Percentiles rank a stretch among this genome's conserved stretches.
These are phyloP conservation scores for Mactra quadrangularis DNA, from an alignment of 1,140 invertebrate genomes.

Conservation along the genomic window DNA sequence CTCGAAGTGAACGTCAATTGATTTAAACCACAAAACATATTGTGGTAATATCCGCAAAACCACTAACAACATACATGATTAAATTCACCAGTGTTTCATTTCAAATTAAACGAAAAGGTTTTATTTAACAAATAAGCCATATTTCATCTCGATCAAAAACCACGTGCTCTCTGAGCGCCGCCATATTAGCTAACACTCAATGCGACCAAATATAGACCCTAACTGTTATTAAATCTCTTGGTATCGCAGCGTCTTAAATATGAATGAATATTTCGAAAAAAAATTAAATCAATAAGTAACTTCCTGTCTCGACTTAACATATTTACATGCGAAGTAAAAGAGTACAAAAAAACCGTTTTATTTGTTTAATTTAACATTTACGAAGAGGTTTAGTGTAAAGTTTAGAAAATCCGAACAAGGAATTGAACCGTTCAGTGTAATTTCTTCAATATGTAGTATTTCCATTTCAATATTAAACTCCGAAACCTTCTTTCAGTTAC, in stretches of 20 bases:
- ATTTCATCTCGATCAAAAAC: slow-evolving; percentile 7
- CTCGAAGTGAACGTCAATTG: too few relatives aligned
- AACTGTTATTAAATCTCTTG: neutral
- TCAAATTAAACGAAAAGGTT: neutral
- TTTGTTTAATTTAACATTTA: slow-evolving; percentile 9
- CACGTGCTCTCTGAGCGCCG: slow-evolving; percentile 36
- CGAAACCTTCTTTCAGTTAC: too few relatives aligned
- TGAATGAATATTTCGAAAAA: slow-evolving; percentile 38
- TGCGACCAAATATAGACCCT: too few relatives aligned
- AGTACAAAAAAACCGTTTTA: slow-evolving; percentile 34
- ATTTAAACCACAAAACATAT: neutral
- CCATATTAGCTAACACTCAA: slow-evolving; percentile 42
- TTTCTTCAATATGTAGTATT: too few relatives aligned
- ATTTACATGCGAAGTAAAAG: too few relatives aligned
- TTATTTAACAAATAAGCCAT: slow-evolving; percentile 4
- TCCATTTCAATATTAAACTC: too few relatives aligned
- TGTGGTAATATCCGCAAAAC: slow-evolving; percentile 24
- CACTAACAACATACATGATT: slow-evolving; percentile 16
- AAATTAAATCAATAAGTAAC: slow-evolving; percentile 44
- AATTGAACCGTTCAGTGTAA: too few relatives aligned
- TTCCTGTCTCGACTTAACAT: slow-evolving; percentile 17
- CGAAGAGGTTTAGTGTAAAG: too few relatives aligned
- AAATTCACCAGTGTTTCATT: slow-evolving; percentile 4
- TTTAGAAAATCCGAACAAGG: too few relatives aligned
- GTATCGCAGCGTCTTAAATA: neutral